Evolutionary conservation across 2,113 vertebrate genomes (phyloP).

Genomic region (Edolisoma coerulescens): DNA sequence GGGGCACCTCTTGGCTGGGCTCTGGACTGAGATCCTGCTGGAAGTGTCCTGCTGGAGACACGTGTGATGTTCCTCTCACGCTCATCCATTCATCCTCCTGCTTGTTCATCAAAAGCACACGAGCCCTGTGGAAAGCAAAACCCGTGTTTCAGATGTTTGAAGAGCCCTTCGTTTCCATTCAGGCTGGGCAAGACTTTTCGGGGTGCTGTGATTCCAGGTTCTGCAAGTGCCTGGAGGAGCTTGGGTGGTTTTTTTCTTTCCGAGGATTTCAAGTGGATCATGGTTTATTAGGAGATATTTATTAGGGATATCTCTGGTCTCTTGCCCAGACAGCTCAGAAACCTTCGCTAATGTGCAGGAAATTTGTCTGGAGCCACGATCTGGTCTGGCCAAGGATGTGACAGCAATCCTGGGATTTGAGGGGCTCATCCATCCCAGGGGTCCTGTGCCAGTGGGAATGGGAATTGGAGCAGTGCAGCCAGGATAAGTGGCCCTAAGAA

Average conservation of each 20-base stretch:
- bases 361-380: background rate
- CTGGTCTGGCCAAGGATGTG: background rate
- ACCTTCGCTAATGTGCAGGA: background rate
- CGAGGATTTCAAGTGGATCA: background rate
- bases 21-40: background rate
- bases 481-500: background rate
- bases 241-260: background rate
- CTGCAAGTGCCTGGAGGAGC: background rate
- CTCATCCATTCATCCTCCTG: slow-evolving; percentile 18
- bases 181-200: background rate
- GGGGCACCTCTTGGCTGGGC: background rate
- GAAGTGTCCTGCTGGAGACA: background rate
- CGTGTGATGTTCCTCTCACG: slow-evolving; percentile 3
- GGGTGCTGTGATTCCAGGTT: background rate
- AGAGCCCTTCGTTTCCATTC: slow-evolving; percentile 3
- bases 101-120: slow-evolving; percentile 27
- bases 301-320: background rate
- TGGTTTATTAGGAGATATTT: background rate
- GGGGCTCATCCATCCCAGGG: background rate
- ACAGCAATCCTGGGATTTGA: background rate
- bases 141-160: background rate
- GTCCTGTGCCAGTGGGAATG: background rate
- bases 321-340: background rate
- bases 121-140: background rate
- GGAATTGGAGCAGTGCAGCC: background rate